phyloP scores from a whole-genome alignment of 2,888 invertebrate species.

The Caenorhabditis sp. region DNA sequence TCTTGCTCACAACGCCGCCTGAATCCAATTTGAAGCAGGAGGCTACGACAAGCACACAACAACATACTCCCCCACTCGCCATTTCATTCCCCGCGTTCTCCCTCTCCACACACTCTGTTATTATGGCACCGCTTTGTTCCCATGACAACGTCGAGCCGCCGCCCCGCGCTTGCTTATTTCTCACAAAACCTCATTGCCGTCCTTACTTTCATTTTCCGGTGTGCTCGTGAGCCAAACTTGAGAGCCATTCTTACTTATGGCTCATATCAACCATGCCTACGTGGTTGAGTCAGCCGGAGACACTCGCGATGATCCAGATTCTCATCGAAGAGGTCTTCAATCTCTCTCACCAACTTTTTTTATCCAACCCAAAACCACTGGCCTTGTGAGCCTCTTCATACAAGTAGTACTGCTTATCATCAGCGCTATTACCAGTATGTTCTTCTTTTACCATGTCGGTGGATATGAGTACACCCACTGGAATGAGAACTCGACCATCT shows the following conservation, averaged over 20 bases:
- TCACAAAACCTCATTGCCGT: conserved; percentile 8
- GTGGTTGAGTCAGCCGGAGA: neutral
- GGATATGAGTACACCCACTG: conserved; percentile 74
- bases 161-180: neutral
- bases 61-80: neutral
- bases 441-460: conserved; percentile 77
- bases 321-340: conserved; percentile 10
- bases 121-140: conserved; percentile 1
- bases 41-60: neutral
- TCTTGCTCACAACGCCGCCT: too few species aligned
- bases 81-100: neutral
- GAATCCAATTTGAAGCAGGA: neutral
- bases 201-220: conserved; percentile 9
- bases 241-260: conserved; percentile 1
- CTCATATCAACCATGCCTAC: conserved; percentile 31
- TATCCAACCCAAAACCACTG: conserved; percentile 68
- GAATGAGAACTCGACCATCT: conserved; percentile 74
- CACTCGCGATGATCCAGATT: neutral
- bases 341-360: conserved; percentile 63
- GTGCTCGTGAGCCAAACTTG: neutral
- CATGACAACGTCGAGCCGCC: conserved; percentile 21
- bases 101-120: neutral
- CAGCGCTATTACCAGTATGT: conserved; percentile 66
- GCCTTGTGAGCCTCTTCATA: conserved; percentile 70
- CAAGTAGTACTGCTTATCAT: conserved; percentile 70